Conservation (phyloP, 1,140 invertebrate genomes). For the Halyomorpha halys region DNA sequence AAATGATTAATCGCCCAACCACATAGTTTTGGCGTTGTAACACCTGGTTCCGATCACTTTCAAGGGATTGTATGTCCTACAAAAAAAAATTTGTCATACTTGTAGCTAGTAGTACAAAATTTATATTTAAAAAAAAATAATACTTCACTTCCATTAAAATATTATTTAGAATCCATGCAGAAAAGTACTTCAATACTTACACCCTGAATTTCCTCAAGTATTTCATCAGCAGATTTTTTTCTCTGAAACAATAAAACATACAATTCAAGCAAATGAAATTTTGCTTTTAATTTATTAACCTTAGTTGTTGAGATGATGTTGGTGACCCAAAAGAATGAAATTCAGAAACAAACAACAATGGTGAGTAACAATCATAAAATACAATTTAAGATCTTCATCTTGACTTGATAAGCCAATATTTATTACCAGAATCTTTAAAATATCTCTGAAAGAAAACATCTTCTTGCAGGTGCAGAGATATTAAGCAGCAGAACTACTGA, state of each 20-base stretch:
- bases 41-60: slow-evolving; percentile 65
- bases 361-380: not conserved
- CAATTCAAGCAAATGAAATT: slow-evolving; percentile 18
- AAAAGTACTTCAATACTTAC: slow-evolving; percentile 34
- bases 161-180: slow-evolving; percentile 20
- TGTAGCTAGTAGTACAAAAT: slow-evolving; percentile 6
- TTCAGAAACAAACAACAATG: not conserved
- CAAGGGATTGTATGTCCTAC: slow-evolving; percentile 66
- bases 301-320: not conserved
- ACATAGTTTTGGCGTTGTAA: slow-evolving; percentile 67
- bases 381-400: not conserved
- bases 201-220: slow-evolving; percentile 63
- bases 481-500: slow-evolving; percentile 4
- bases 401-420: slow-evolving; percentile 1
- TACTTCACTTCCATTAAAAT: slow-evolving; percentile 21
- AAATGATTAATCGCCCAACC: slow-evolving; percentile 64
- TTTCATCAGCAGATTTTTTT: slow-evolving; percentile 64
- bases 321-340: not conserved
- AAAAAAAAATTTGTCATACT: slow-evolving; percentile 29
- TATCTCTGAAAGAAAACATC: not conserved
- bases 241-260: slow-evolving; percentile 50
- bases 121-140: slow-evolving; percentile 26
- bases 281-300: not conserved
- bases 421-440: not conserved
- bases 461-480: slow-evolving; percentile 11